These are phyloP conservation scores for Acrocephalus kingi DNA, from an alignment of 2,113 vertebrate genomes.

Conservation along the genomic window DNA sequence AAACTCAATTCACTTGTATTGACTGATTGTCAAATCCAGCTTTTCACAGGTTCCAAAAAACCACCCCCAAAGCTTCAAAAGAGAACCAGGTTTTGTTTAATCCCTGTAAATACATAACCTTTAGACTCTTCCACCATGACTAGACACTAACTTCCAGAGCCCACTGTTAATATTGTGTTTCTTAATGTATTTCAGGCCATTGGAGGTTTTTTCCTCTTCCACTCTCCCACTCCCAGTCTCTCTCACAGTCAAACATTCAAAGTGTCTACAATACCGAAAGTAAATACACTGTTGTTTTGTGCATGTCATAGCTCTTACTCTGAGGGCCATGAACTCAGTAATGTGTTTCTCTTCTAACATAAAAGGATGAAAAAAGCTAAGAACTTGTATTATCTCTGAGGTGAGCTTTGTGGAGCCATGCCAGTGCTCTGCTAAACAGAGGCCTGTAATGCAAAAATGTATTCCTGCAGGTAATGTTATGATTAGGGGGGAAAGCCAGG, in stretches of 20 bases:
- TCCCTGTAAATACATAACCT: not conserved
- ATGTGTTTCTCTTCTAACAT: not conserved
- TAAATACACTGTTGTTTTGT: not conserved
- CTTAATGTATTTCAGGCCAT: not conserved
- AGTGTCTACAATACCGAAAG: not conserved
- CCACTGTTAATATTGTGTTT: not conserved
- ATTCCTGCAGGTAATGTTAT: conserved; percentile 27
- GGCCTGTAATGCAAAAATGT: not conserved
- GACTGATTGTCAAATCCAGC: not conserved
- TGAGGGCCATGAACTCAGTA: not conserved
- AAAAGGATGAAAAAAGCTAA: not conserved
- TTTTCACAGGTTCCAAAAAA: not conserved
- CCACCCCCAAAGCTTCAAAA: not conserved
- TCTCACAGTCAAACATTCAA: not conserved
- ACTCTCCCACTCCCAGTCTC: not conserved
- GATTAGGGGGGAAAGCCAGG: not conserved
- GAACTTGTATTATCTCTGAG: not conserved
- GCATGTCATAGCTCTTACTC: not conserved
- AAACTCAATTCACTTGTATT: not conserved
- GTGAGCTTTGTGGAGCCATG: not conserved
- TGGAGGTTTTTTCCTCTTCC: not conserved
- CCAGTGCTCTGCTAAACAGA: not conserved
- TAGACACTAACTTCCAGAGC: not conserved
- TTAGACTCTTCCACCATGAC: not conserved
- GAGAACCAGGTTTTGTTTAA: not conserved